Evolutionary conservation across 2,113 vertebrate species (phyloP).

Genomic region (Heterotilapia buettikoferi): DNA sequence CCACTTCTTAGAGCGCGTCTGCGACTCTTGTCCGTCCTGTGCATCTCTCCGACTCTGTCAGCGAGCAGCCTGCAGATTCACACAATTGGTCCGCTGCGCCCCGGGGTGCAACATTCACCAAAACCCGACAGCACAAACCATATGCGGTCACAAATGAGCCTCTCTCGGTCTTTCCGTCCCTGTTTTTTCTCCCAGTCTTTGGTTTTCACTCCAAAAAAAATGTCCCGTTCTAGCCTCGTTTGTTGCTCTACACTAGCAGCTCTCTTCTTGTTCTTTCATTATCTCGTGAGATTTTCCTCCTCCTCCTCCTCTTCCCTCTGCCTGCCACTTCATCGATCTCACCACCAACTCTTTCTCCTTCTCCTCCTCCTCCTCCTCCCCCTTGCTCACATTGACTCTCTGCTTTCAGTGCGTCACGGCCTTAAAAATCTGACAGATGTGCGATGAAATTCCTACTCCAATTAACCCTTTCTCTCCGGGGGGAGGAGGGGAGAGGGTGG

Average conservation of each 20-base stretch:
- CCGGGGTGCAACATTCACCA: slow-evolving; percentile 49
- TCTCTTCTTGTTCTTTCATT: slow-evolving; percentile 73
- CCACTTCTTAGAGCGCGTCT: slow-evolving; percentile 52
- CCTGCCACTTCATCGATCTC: slow-evolving; percentile 78
- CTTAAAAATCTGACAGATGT: slow-evolving; percentile 83
- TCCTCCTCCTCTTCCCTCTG: slow-evolving; percentile 68
- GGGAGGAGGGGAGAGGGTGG: background rate
- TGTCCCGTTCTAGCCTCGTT: slow-evolving; percentile 26
- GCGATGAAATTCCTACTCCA: slow-evolving; percentile 80
- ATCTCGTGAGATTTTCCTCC: slow-evolving; percentile 75
- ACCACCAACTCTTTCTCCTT: slow-evolving; percentile 73
- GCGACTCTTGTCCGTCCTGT: slow-evolving; percentile 48
- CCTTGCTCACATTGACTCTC: slow-evolving; percentile 53
- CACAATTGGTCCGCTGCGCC: slow-evolving; percentile 59
- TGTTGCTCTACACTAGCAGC: slow-evolving; percentile 51
- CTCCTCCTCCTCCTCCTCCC: slow-evolving; percentile 43
- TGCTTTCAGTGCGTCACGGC: slow-evolving; percentile 75
- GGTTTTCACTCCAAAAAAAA: background rate
- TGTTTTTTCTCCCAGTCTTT: background rate
- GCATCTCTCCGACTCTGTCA: slow-evolving; percentile 62
- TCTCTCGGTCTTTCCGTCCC: background rate
- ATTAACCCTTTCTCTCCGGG: slow-evolving; percentile 76
- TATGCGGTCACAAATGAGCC: slow-evolving; percentile 1
- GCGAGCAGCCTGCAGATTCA: slow-evolving; percentile 58
- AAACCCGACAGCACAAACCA: slow-evolving; percentile 28